These are phyloP conservation scores for Gopherus evgoodei DNA, from an alignment of 2,113 vertebrate species.

Conservation along the genomic window DNA sequence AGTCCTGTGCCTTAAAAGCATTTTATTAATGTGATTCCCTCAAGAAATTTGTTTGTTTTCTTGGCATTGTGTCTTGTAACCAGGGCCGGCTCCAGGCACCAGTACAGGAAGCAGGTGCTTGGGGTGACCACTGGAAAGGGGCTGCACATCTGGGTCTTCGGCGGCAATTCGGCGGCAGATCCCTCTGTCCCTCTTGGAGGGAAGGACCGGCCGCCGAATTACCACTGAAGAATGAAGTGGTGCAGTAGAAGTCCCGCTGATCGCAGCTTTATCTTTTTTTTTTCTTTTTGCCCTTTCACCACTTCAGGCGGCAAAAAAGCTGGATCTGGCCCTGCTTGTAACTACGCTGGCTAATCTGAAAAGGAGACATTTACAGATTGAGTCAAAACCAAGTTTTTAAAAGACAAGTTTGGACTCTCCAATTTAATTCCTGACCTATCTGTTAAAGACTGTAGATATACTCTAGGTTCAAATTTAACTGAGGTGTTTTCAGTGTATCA, in stretches of 20 bases:
- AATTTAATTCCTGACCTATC: neutral
- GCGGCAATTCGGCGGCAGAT: too few species aligned
- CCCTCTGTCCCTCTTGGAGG: too few species aligned
- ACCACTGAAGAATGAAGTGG: too few species aligned
- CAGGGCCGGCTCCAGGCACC: too few species aligned
- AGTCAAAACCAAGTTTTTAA: neutral
- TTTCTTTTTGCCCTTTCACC: too few species aligned
- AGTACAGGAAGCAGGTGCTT: too few species aligned
- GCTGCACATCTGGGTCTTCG: too few species aligned
- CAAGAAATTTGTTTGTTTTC: neutral
- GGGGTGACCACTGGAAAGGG: too few species aligned
- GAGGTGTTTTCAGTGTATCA: neutral
- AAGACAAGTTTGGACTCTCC: neutral
- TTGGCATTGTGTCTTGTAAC: neutral
- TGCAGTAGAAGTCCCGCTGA: too few species aligned
- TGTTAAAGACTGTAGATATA: neutral
- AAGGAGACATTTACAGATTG: neutral
- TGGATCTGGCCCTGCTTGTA: neutral
- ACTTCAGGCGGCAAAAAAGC: too few species aligned
- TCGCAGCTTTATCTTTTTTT: too few species aligned
- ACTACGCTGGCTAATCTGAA: neutral
- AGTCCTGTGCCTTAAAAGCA: neutral
- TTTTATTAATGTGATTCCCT: neutral
- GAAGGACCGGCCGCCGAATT: too few species aligned
- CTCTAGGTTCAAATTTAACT: neutral